phyloP scores from a whole-genome alignment of 1,140 invertebrate species.

The Drosophila ercepeae region DNA sequence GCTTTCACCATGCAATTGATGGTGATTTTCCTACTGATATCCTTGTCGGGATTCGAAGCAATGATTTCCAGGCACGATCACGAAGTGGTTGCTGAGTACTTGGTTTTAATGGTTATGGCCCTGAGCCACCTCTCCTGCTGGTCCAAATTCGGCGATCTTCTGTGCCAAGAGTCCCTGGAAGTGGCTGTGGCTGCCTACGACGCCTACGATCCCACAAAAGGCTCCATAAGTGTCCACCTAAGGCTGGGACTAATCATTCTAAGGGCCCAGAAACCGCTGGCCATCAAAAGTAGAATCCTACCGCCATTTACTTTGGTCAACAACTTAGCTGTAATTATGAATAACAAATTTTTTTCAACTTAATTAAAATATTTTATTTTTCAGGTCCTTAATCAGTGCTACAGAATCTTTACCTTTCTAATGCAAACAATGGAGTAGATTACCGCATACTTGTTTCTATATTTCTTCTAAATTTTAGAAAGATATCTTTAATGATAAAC shows the following conservation, averaged over 20 bases:
- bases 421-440: neutral
- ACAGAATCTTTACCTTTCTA: neutral
- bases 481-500: no score
- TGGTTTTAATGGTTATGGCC: slow-evolving; percentile 32
- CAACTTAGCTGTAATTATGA: slow-evolving; percentile 40
- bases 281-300: slow-evolving; percentile 33
- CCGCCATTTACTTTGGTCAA: slow-evolving; percentile 45
- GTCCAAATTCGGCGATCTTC: slow-evolving; percentile 49
- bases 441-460: no score
- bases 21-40: slow-evolving; percentile 33
- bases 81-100: slow-evolving; percentile 33
- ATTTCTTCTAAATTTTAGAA: no score
- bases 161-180: slow-evolving; percentile 35
- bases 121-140: slow-evolving; percentile 42
- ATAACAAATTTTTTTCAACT: neutral
- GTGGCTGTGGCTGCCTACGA: slow-evolving; percentile 48
- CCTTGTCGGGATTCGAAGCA: slow-evolving; percentile 40
- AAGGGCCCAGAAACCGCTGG: slow-evolving; percentile 37
- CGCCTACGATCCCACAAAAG: slow-evolving; percentile 20
- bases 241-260: slow-evolving; percentile 41
- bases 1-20: slow-evolving; percentile 41
- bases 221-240: slow-evolving; percentile 5
- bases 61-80: slow-evolving; percentile 33
- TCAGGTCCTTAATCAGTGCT: neutral
- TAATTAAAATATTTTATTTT: neutral